A percentile compares a stretch with the other conserved stretches of the same genome.
These are phyloP conservation scores for Catalaphyllia jardinei DNA, from an alignment of 64 coral and sea anemone genomes.

Conservation along the genomic window DNA sequence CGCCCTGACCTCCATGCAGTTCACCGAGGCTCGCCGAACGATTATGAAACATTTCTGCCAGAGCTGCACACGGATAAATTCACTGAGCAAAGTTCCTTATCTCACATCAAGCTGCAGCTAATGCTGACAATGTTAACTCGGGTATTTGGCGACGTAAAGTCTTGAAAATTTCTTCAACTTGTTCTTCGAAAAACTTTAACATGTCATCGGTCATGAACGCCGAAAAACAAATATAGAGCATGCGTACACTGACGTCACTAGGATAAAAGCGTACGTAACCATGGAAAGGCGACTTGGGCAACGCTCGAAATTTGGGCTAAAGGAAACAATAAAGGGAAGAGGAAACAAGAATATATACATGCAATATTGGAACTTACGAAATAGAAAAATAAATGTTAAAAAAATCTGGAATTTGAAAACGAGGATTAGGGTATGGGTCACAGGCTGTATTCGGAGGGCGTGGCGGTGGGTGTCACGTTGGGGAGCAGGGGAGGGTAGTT, in stretches of 20 bases:
- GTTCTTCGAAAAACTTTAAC: constrained; percentile 3
- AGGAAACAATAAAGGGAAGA: no score
- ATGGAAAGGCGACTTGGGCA: neutral
- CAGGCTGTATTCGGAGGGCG: no score
- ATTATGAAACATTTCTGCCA: constrained; percentile 23
- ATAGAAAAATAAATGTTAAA: no score
- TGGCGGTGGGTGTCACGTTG: no score
- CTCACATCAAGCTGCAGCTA: neutral
- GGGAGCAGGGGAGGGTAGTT: no score
- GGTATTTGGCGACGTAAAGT: neutral
- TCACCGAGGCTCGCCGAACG: constrained; percentile 67
- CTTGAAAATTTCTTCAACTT: neutral
- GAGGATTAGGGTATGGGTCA: no score
- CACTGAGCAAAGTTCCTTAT: neutral
- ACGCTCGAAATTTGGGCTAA: no score
- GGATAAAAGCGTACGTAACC: constrained; percentile 1
- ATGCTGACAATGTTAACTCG: neutral
- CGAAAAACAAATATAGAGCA: constrained; percentile 14
- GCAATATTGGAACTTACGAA: no score
- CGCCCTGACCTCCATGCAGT: constrained; percentile 65
- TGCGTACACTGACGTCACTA: constrained; percentile 42
- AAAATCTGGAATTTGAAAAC: no score
- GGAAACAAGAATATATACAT: no score
- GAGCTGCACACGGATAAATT: neutral
- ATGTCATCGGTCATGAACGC: neutral